Conservation (phyloP, 2,113 vertebrate genomes). For the Maccullochella peelii region DNA sequence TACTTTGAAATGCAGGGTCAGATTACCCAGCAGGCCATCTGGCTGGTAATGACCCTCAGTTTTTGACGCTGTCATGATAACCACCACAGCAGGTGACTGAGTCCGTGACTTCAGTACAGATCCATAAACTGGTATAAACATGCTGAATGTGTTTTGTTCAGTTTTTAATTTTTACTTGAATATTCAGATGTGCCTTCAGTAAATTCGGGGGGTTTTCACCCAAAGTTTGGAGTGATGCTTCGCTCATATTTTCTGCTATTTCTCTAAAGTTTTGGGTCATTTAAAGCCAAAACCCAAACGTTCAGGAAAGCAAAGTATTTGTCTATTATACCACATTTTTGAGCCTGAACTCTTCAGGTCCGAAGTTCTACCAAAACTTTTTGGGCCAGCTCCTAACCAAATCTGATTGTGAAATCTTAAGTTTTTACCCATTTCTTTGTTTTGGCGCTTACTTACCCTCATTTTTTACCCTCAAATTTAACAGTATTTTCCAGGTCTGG, state of each 20-base stretch:
- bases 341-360: too few relatives aligned
- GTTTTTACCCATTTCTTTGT: neutral
- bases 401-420: too few relatives aligned
- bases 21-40: slow-evolving; percentile 65
- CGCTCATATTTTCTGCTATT: neutral
- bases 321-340: neutral
- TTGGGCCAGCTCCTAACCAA: neutral
- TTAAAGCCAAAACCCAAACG: neutral
- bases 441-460: neutral
- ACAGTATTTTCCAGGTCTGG: neutral
- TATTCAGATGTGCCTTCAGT: too few relatives aligned
- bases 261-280: neutral
- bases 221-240: neutral
- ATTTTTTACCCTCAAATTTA: neutral
- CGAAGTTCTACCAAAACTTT: too few relatives aligned
- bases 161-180: neutral
- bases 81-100: slow-evolving; percentile 8
- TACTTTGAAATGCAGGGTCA: slow-evolving; percentile 71
- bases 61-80: slow-evolving; percentile 26
- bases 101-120: neutral
- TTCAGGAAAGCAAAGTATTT: neutral
- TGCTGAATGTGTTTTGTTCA: neutral
- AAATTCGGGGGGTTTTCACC: too few relatives aligned
- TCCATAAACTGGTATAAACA: neutral
- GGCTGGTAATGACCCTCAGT: slow-evolving; percentile 28